Conservation (phyloP, 2,888 invertebrate species). For the Ctena decussata region DNA sequence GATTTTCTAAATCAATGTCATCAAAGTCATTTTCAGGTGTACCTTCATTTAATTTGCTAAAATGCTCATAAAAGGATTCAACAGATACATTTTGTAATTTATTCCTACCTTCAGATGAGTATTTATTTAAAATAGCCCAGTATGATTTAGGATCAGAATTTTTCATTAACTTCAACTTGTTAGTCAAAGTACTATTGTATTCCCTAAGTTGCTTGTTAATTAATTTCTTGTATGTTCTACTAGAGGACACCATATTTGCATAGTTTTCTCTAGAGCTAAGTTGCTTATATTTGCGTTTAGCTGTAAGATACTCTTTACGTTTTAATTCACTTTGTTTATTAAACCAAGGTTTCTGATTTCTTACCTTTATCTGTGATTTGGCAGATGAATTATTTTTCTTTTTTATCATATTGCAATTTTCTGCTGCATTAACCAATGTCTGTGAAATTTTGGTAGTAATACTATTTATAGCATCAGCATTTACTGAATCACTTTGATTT, state of each 20-base stretch:
- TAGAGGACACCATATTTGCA: not conserved
- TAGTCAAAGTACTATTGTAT: not conserved
- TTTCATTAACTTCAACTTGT: not conserved
- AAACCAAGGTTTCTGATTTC: not conserved
- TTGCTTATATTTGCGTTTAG: not conserved
- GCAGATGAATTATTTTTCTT: not conserved
- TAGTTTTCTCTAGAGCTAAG: not conserved
- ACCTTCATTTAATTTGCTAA: slow-evolving; percentile 1
- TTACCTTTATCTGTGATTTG: not conserved
- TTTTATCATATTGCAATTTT: not conserved
- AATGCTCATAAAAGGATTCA: slow-evolving; percentile 5
- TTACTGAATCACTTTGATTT: not conserved
- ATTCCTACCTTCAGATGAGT: not conserved
- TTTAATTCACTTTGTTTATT: slow-evolving; percentile 4
- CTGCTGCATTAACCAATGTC: not conserved
- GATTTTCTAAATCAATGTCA: not conserved
- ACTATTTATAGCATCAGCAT: not conserved
- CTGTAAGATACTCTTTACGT: not conserved
- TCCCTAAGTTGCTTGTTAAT: not conserved
- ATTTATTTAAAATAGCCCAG: slow-evolving; percentile 5
- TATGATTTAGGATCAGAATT: slow-evolving; percentile 11
- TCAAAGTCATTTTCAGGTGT: not conserved
- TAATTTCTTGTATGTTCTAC: not conserved
- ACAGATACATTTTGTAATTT: not conserved
- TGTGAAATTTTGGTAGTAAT: slow-evolving; percentile 1